Percentiles rank a stretch among this genome's conserved stretches.
These are phyloP conservation scores for Prunella fulvescens DNA, from an alignment of 2,113 vertebrate genomes.

Conservation along the genomic window DNA sequence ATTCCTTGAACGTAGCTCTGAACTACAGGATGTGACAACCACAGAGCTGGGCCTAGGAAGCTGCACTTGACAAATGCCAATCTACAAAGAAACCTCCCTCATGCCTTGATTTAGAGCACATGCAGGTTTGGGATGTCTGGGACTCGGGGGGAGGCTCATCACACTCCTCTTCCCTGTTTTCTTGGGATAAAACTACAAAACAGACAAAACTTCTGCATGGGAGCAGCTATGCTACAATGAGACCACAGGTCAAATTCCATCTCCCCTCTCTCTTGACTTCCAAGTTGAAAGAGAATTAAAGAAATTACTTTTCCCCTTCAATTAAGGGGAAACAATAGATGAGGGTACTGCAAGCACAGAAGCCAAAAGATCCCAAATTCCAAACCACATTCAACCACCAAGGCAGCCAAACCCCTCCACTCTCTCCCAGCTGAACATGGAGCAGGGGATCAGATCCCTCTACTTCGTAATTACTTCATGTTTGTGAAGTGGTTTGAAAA, in stretches of 20 bases:
- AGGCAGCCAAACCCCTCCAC: background rate
- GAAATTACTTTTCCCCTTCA: background rate
- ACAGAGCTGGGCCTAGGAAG: background rate
- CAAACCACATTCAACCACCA: background rate
- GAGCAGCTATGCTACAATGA: background rate
- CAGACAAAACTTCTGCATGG: background rate
- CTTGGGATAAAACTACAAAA: background rate
- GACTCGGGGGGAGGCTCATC: background rate
- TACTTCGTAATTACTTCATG: conserved; percentile 39
- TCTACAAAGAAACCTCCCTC: background rate
- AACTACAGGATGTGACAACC: background rate
- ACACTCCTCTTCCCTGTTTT: background rate
- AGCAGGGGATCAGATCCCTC: conserved; percentile 36
- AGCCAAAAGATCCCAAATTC: conserved; percentile 42
- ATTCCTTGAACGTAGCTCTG: conserved; percentile 3
- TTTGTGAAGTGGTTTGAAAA: conserved; percentile 51
- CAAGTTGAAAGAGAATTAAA: background rate
- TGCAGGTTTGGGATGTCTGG: background rate
- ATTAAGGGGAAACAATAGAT: background rate
- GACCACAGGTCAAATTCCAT: background rate
- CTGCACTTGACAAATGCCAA: background rate
- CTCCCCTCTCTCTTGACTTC: background rate
- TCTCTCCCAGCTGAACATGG: background rate
- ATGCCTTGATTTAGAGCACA: background rate
- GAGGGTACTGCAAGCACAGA: background rate